Evolutionary conservation across 2,888 invertebrate species (phyloP).

Genomic region (Apocheima hispidaria): DNA sequence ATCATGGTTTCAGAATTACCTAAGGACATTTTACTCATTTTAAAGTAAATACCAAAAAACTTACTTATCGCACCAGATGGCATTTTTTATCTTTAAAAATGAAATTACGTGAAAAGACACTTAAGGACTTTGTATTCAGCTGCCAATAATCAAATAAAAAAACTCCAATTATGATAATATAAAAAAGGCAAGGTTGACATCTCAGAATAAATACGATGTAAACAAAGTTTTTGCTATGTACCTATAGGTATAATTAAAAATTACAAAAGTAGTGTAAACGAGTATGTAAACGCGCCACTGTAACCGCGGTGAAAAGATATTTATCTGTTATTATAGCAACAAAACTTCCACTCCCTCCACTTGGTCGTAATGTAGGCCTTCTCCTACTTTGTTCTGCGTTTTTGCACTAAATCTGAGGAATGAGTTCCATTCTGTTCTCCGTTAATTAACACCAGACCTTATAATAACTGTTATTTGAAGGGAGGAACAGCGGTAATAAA

Average conservation of each 20-base stretch:
- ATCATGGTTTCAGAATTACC: no score
- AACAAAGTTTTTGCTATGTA: no score
- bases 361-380: constrained; percentile 8
- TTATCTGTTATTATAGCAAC: neutral
- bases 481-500: neutral
- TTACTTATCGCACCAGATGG: no score
- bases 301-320: neutral
- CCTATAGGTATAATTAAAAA: neutral
- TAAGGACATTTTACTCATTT: no score
- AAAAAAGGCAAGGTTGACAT: no score
- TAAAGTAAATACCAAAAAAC: no score
- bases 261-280: neutral
- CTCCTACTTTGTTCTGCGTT: constrained; percentile 6
- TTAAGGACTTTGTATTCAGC: no score
- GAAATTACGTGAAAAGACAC: no score
- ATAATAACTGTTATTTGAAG: constrained; percentile 10
- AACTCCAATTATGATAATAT: no score
- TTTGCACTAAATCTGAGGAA: constrained; percentile 9
- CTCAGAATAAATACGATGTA: no score
- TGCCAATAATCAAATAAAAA: no score
- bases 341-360: neutral
- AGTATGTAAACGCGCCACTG: neutral
- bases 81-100: no score
- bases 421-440: constrained; percentile 3
- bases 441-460: constrained; percentile 17